Percentiles rank a stretch among this genome's conserved stretches.
These are phyloP conservation scores for Heterochromis multidens DNA, from an alignment of 2,113 vertebrate species.

Conservation along the genomic window DNA sequence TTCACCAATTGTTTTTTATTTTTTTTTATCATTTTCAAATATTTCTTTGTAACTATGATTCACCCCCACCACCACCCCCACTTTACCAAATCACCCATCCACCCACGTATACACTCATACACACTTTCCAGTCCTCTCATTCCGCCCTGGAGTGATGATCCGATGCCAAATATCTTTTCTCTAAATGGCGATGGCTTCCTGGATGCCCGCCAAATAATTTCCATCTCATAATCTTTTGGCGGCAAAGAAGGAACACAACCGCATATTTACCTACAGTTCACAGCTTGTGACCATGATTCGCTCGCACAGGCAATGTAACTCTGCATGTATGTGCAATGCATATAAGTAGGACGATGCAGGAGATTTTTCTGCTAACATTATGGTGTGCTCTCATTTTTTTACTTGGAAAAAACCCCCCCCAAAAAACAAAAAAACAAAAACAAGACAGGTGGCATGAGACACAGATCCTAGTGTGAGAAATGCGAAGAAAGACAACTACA, in stretches of 20 bases:
- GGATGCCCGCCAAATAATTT: constrained; percentile 71
- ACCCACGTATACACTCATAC: not conserved
- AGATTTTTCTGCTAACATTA: constrained; percentile 7
- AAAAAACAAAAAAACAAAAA: not conserved
- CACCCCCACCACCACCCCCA: not conserved
- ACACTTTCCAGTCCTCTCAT: constrained; percentile 57
- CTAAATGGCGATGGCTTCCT: constrained; percentile 67
- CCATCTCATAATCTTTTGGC: constrained; percentile 75
- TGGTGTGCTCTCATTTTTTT: constrained; percentile 6
- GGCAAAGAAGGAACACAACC: constrained; percentile 66
- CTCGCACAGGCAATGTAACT: constrained; percentile 1
- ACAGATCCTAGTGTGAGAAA: not conserved
- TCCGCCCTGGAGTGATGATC: constrained; percentile 65
- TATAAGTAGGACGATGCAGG: constrained; percentile 1
- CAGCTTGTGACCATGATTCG: constrained; percentile 67
- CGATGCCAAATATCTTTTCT: constrained; percentile 68
- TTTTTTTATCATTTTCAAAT: constrained; percentile 15
- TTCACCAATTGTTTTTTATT: not conserved
- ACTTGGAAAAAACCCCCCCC: rapidly evolving
- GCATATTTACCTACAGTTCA: constrained; percentile 76
- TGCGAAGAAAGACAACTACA: not conserved
- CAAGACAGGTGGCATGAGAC: constrained; percentile 39
- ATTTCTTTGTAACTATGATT: constrained; percentile 14
- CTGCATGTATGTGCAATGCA: constrained; percentile 18
- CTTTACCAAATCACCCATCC: not conserved